Base-by-base conservation (phyloP, 2,888 invertebrate species). In the Gymnocheta viridis region DNA sequence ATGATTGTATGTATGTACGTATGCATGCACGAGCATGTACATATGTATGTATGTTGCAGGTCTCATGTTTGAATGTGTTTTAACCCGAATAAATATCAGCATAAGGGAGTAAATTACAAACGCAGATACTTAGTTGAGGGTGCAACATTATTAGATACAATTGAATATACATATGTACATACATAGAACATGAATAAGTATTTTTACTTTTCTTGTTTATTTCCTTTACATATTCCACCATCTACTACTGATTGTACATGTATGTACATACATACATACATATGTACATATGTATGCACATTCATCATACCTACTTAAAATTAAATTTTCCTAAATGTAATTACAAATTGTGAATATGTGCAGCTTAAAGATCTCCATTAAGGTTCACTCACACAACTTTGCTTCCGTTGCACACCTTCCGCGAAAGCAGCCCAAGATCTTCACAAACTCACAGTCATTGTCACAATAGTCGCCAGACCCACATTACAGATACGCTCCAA, bases 51-150 rank as follows among this genome's bases (percentile, higher is more conserved):
- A 22, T 64, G 7, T 17, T 64, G 44, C 27, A n/a, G 4, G 41
- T n/a, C 4, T 17, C 14, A 29, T 17, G 32, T 32, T 32, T n/a
- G n/a, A n/a, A 17, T 44, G 22, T 51, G 14, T 51, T 69, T 69
- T 69, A 69, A 54, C 38, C 69, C 69, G 51, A 67, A 67, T 51
- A 54, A 41, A 14, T 62, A 22, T 62, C 27, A 54, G 0, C 41
- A 54, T 41, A 41, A 69, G 69, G 54, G 69, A 69, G 27, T 69
- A 54, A n/a, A 69, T 56, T 69, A 69, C 17, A 69, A 41, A 17
- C 38, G 27, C 35, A 17, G 6, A 54, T 38, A 60, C 4, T 14
- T 22, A 24, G 24, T 41, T 38, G 54, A 69, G 41, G 38, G 41
- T 69, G 54, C 51, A 24, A 9, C 27, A 54, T 51, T 67, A 51